A percentile compares a stretch with the other conserved stretches of the same genome.
These are phyloP conservation scores for Tenodera sinensis DNA, from an alignment of 2,888 invertebrate genomes.

Conservation along the genomic window DNA sequence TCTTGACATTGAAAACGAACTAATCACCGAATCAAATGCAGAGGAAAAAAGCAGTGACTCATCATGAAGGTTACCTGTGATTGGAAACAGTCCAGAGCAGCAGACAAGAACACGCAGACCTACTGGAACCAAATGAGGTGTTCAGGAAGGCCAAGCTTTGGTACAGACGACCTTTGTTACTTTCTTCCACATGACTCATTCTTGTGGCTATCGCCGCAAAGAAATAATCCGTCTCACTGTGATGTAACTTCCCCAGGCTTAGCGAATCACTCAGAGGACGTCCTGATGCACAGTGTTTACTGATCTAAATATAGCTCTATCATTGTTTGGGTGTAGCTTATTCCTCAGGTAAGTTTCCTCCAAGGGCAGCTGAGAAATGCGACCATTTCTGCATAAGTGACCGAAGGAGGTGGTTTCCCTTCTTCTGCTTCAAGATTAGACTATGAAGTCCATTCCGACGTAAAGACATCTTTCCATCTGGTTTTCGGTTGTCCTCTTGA, in stretches of 20 bases:
- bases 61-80: not conserved
- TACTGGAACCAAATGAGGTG: not conserved
- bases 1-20: not conserved
- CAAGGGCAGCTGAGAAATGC: too few relatives aligned
- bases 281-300: too few relatives aligned
- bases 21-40: not conserved
- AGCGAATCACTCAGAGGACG: not conserved
- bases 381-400: too few relatives aligned
- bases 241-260: not conserved
- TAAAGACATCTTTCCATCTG: too few relatives aligned
- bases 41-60: not conserved
- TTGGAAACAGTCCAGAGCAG: not conserved
- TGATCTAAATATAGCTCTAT: too few relatives aligned
- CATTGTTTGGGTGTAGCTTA: too few relatives aligned
- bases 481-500: too few relatives aligned
- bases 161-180: not conserved
- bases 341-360: too few relatives aligned
- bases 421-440: too few relatives aligned
- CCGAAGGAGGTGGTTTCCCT: too few relatives aligned
- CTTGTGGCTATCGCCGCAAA: not conserved
- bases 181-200: not conserved
- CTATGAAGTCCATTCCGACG: too few relatives aligned
- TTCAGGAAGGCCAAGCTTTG: not conserved
- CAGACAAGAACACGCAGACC: not conserved
- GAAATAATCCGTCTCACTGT: not conserved